Evolutionary conservation across 2,113 vertebrate species (phyloP).

Genomic region (Ondatra zibethicus): DNA sequence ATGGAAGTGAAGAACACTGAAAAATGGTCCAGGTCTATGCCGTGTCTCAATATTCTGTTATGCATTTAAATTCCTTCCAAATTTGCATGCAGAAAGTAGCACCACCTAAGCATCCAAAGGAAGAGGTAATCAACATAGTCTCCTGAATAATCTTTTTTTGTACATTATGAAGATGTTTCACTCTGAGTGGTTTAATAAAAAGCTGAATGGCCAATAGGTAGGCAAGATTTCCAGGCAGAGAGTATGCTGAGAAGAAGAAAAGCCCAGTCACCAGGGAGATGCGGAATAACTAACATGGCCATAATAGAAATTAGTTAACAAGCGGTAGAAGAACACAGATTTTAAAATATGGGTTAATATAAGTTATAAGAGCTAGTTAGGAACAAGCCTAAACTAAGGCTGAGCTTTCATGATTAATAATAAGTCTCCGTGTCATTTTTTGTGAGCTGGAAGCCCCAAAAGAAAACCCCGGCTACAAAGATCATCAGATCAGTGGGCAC

Average conservation of each 20-base stretch:
- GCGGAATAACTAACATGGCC: neutral
- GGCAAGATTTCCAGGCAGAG: neutral
- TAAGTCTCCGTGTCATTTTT: neutral
- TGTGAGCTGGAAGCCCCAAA: neutral
- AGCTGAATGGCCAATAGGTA: neutral
- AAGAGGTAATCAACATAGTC: neutral
- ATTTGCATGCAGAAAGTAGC: neutral
- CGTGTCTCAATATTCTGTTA: neutral
- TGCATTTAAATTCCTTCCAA: neutral
- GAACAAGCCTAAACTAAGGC: neutral
- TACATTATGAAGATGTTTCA: neutral
- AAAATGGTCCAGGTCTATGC: neutral
- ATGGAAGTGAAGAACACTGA: neutral
- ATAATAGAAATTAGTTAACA: neutral
- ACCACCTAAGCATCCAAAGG: neutral
- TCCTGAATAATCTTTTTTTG: neutral
- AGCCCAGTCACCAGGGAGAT: neutral
- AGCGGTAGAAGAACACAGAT: neutral
- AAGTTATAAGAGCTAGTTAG: neutral
- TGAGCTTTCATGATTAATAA: neutral
- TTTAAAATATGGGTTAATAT: too few species aligned
- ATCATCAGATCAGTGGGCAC: neutral
- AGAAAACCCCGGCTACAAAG: neutral
- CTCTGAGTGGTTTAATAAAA: neutral
- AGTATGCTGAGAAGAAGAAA: neutral